phyloP scores from a whole-genome alignment of 2,113 vertebrate species.

The Synchiropus splendidus region DNA sequence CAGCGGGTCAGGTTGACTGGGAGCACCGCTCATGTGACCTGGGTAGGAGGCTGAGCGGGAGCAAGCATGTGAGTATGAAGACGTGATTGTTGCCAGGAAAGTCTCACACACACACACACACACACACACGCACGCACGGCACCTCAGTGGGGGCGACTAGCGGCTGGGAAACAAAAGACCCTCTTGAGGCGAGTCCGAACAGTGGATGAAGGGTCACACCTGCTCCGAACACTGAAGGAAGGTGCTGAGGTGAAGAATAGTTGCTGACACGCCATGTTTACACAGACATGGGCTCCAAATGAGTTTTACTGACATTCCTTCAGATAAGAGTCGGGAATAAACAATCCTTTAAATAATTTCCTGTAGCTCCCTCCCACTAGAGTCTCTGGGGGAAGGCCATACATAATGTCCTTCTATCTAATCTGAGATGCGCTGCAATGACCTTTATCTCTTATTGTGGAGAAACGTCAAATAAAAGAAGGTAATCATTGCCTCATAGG shows the following conservation, averaged over 20 bases:
- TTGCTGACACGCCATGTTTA: too few relatives aligned
- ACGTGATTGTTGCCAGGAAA: slow-evolving; percentile 45
- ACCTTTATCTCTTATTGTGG: too few relatives aligned
- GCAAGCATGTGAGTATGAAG: slow-evolving; percentile 48
- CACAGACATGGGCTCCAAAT: too few relatives aligned
- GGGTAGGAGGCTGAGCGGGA: slow-evolving; percentile 46
- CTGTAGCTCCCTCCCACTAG: not conserved
- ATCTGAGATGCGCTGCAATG: slow-evolving; percentile 3
- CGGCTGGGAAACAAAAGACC: slow-evolving; percentile 46
- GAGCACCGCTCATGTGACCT: slow-evolving; percentile 39
- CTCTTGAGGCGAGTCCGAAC: slow-evolving; percentile 30
- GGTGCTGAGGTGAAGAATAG: not conserved
- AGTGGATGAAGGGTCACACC: slow-evolving; percentile 24
- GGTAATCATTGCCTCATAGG: too few relatives aligned
- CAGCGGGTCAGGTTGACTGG: slow-evolving; percentile 14
- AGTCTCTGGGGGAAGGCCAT: not conserved
- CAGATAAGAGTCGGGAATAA: slow-evolving; percentile 7
- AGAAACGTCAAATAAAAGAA: too few relatives aligned
- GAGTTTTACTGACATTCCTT: slow-evolving; percentile 3
- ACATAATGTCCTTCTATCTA: slow-evolving; percentile 20
- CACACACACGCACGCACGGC: slow-evolving; percentile 16
- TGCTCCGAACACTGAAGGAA: slow-evolving; percentile 4
- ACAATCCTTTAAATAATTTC: slow-evolving; percentile 5
- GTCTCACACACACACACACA: slow-evolving; percentile 8
- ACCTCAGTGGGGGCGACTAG: slow-evolving; percentile 42